Conservation (phyloP, 2,797 vertebrate genomes). For the Pangasius mekongensis region DNA sequence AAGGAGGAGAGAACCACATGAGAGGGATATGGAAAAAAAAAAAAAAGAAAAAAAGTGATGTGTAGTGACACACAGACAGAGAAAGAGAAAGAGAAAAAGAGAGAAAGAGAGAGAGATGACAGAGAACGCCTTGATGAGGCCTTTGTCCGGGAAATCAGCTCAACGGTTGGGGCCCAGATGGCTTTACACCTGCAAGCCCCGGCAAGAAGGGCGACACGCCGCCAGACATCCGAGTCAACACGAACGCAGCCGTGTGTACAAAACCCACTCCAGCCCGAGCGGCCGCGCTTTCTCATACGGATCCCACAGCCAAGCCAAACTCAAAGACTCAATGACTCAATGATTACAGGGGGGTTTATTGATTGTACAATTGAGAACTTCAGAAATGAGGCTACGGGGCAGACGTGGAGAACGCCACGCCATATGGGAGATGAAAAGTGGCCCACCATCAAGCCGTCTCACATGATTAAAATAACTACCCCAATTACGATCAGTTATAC, state of each 20-base stretch:
- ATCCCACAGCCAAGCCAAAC: slow-evolving; percentile 41
- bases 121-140: slow-evolving; percentile 28
- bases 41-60: not conserved
- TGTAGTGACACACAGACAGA: not conserved
- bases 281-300: slow-evolving; percentile 48
- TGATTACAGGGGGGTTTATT: slow-evolving; percentile 16
- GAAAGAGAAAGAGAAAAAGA: slow-evolving; percentile 2
- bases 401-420: not conserved
- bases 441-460: not conserved
- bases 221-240: slow-evolving; percentile 7
- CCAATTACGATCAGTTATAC: slow-evolving; percentile 51
- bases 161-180: slow-evolving; percentile 74
- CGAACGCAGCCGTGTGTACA: slow-evolving; percentile 57
- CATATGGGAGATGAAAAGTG: not conserved
- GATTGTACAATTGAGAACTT: slow-evolving; percentile 23
- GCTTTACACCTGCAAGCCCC: slow-evolving; percentile 74
- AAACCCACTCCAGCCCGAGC: slow-evolving; percentile 19
- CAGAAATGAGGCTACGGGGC: slow-evolving; percentile 47
- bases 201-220: slow-evolving; percentile 54
- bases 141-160: slow-evolving; percentile 64
- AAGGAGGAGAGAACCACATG: not conserved
- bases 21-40: not conserved
- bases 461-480: slow-evolving; percentile 42
- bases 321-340: not conserved
- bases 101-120: slow-evolving; percentile 15